These are phyloP conservation scores for Elysia crispata DNA, from an alignment of 2,888 invertebrate species.

Conservation along the genomic window DNA sequence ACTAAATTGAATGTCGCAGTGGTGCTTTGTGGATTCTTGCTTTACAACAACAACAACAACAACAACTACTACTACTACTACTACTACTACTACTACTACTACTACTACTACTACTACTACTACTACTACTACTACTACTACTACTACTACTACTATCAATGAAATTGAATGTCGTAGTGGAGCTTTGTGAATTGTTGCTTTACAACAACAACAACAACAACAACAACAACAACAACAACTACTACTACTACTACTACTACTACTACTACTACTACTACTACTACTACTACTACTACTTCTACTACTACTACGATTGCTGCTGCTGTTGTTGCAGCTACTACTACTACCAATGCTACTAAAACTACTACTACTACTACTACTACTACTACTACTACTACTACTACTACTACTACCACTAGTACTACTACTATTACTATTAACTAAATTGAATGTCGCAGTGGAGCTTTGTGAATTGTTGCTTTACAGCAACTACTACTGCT, in stretches of 20 bases:
- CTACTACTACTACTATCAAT: constrained; percentile 34
- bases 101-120: constrained; percentile 42
- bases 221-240: constrained; percentile 31
- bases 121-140: constrained; percentile 24
- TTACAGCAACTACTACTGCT: constrained; percentile 11
- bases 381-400: constrained; percentile 33
- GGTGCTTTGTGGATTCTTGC: constrained; percentile 36
- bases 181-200: no score
- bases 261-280: constrained; percentile 45
- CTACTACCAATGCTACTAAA: no score
- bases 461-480: no score
- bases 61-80: constrained; percentile 37
- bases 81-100: constrained; percentile 44
- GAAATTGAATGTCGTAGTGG: no score
- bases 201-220: no score
- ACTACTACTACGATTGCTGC: no score
- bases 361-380: no score
- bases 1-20: no score
- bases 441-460: no score
- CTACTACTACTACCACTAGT: constrained; percentile 29
- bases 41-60: constrained; percentile 39
- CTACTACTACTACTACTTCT: constrained; percentile 46
- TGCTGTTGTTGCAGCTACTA: no score
- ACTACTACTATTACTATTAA: no score
- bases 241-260: constrained; percentile 45